These are phyloP conservation scores for Meandrina meandrites DNA, from an alignment of 92 coral and sea anemone genomes.

Conservation along the genomic window DNA sequence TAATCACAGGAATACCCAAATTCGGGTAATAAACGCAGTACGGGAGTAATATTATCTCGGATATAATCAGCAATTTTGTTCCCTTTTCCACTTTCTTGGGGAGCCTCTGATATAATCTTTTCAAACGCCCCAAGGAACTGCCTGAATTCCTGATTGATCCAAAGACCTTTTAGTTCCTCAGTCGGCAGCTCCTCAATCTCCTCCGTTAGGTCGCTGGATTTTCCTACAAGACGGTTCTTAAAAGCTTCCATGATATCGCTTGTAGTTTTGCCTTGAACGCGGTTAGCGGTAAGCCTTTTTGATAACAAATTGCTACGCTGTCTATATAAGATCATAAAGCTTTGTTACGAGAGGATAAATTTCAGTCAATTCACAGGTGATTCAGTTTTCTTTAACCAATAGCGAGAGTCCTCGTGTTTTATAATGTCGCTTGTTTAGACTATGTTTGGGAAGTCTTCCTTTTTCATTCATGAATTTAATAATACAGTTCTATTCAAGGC, in stretches of 20 bases:
- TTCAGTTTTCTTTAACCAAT: background rate
- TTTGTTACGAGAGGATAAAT: background rate
- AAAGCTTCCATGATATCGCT: background rate
- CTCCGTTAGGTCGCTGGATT: background rate
- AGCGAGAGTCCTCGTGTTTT: too few relatives aligned
- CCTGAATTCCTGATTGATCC: background rate
- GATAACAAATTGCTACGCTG: background rate
- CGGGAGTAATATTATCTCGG: background rate
- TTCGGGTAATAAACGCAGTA: background rate
- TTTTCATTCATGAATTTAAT: too few relatives aligned
- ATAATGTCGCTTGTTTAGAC: too few relatives aligned
- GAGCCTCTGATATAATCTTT: background rate
- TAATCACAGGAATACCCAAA: background rate
- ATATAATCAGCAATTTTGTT: background rate
- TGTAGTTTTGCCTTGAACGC: too few relatives aligned
- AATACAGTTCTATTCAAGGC: too few relatives aligned
- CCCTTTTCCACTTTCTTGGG: too few relatives aligned
- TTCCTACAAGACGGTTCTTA: background rate
- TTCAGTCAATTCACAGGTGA: too few relatives aligned
- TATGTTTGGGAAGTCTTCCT: too few relatives aligned
- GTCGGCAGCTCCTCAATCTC: background rate
- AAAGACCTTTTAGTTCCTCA: background rate
- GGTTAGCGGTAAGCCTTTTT: too few relatives aligned
- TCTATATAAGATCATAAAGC: background rate
- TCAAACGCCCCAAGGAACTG: background rate